Percentiles rank a stretch among this genome's conserved stretches.
phyloP scores from a whole-genome alignment of 1,140 invertebrate species.

The Caenorhabditis briggsae region DNA sequence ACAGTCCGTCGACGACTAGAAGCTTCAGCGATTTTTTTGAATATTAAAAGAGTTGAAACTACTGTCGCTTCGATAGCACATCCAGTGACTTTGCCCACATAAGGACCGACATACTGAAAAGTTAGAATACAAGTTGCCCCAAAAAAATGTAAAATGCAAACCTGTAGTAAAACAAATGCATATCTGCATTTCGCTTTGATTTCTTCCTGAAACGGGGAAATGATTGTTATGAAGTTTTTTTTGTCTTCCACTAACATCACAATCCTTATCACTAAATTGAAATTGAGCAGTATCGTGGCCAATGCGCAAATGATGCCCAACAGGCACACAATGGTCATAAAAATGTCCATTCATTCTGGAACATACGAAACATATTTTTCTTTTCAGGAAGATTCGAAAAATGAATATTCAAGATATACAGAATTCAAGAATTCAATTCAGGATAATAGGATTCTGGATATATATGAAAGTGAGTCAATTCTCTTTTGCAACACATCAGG shows the following conservation, averaged over 20 bases:
- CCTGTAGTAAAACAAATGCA: constrained; percentile 22
- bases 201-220: background rate
- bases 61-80: constrained; percentile 6
- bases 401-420: too few species aligned
- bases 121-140: background rate
- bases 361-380: too few species aligned
- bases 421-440: too few species aligned
- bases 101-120: constrained; percentile 15
- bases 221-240: background rate
- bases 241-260: background rate
- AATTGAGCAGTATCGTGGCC: background rate
- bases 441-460: too few species aligned
- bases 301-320: background rate
- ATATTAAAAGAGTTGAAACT: background rate
- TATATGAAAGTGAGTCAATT: too few species aligned
- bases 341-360: background rate
- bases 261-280: background rate
- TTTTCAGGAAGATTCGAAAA: too few species aligned
- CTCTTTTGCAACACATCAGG: too few species aligned
- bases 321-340: background rate
- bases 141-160: background rate
- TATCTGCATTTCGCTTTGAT: background rate
- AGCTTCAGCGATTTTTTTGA: background rate
- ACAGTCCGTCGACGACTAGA: background rate
- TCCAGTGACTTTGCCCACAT: background rate